Percentiles rank a stretch among this genome's conserved stretches.
Evolutionary conservation across 2,888 invertebrate genomes (phyloP).

Genomic region (Julus scandinavius): DNA sequence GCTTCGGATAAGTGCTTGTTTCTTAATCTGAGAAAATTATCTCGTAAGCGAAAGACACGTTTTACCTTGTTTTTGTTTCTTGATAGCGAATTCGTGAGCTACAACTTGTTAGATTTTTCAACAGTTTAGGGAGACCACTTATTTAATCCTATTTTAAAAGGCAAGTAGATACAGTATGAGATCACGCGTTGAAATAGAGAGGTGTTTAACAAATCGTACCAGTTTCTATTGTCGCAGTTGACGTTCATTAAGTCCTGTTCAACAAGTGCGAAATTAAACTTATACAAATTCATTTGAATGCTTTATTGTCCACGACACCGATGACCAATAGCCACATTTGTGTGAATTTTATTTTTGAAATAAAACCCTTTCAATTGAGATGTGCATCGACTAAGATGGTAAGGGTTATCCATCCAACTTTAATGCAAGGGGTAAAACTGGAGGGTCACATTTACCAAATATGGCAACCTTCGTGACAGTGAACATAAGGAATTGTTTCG

Average conservation of each 20-base stretch:
- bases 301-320: no score
- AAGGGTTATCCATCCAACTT: no score
- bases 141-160: not conserved
- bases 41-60: not conserved
- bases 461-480: no score
- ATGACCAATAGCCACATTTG: no score
- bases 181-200: not conserved
- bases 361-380: no score
- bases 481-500: no score
- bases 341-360: no score
- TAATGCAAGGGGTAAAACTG: no score
- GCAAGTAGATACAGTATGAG: not conserved
- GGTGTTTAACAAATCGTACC: not conserved
- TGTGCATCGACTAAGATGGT: no score
- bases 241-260: not conserved
- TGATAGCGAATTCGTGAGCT: not conserved
- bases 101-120: not conserved
- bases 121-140: not conserved
- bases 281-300: no score
- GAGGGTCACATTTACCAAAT: no score
- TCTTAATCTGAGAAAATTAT: constrained; percentile 1
- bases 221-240: not conserved
- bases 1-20: no score
- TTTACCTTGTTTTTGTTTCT: not conserved
- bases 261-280: not conserved